These are phyloP conservation scores for Pocillopora grandis DNA, from an alignment of 92 coral and sea anemone genomes.

Conservation along the genomic window DNA sequence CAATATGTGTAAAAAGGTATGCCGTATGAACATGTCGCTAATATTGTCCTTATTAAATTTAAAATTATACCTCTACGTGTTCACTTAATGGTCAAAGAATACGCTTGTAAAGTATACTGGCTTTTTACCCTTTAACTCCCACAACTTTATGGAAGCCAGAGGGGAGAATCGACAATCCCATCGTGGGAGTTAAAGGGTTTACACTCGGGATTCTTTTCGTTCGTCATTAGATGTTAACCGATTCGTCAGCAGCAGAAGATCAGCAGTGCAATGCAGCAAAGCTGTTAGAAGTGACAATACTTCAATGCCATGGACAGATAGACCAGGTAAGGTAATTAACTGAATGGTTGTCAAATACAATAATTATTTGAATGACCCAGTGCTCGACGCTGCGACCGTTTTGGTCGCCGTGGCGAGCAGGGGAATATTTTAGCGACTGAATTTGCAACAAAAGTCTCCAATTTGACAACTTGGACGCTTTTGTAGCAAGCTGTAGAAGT, in stretches of 20 bases:
- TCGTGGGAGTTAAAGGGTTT: no score
- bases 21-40: neutral
- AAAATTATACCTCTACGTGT: neutral
- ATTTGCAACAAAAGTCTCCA: no score
- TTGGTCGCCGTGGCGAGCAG: no score
- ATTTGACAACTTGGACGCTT: no score
- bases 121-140: neutral
- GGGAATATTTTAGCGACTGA: no score
- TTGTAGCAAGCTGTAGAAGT: no score
- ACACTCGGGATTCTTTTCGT: neutral
- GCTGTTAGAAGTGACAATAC: constrained; percentile 87
- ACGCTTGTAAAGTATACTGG: neutral
- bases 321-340: constrained; percentile 70
- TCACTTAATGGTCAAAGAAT: neutral
- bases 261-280: constrained; percentile 96
- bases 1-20: constrained; percentile 96
- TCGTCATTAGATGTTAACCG: constrained; percentile 74
- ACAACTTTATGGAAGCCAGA: no score
- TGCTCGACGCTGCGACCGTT: neutral
- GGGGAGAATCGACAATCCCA: no score
- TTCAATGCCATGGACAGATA: constrained; percentile 88
- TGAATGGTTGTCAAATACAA: neutral
- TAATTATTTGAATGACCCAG: neutral
- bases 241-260: constrained; percentile 84
- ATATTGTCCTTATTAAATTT: neutral